Evolutionary conservation across 2,113 vertebrate genomes (phyloP), one percentile per base, ranked within the genome.

Genomic region (Pterocles orientalis): DNA sequence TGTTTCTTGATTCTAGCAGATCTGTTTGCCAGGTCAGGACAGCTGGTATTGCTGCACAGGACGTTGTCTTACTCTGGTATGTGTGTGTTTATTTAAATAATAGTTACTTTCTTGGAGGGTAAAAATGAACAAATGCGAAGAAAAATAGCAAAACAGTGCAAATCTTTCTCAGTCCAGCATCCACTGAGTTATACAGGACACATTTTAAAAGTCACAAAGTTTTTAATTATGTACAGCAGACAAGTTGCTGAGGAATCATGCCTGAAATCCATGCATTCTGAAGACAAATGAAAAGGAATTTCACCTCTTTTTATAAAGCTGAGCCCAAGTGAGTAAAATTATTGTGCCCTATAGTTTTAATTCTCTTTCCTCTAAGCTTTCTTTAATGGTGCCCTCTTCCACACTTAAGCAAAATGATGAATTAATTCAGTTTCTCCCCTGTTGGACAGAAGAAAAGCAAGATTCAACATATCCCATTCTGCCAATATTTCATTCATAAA

Each of bases 211-310:
- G 47, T 3, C 39, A 41, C 23, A 18, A 58, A 41, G 45, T 62
- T 96, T 96, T 92, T 31, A 97, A 93, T 94, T 94, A 95, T 48
- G 47, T 80, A 80, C 26, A 56, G 43, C 71, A 90, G 93, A 88
- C 25, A 83, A 95, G 65, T 79, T 1, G 0, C 88, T 72, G 81
- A 95, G 77, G 71, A 95, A 86, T 88, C 88, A 76, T 71, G 86
- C 94, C 81, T 94, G 82, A 97, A 95, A 97, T 95, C 56, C 93
- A 64, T 60, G 78, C 29, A 83, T 88, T 89, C 94, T 36, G 72
- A 95, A 93, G 86, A 93, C 93, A 90, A 91, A 65, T 95, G 88
- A 96, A 94, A 94, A 90, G 77, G 60, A 96, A 92, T 91, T 95
- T 95, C 92, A 95, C 90, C 81, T 95, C 88, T 87, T 91, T 93